These are phyloP conservation scores for Polietes domitor DNA, from an alignment of 2,888 invertebrate genomes.

Conservation along the genomic window DNA sequence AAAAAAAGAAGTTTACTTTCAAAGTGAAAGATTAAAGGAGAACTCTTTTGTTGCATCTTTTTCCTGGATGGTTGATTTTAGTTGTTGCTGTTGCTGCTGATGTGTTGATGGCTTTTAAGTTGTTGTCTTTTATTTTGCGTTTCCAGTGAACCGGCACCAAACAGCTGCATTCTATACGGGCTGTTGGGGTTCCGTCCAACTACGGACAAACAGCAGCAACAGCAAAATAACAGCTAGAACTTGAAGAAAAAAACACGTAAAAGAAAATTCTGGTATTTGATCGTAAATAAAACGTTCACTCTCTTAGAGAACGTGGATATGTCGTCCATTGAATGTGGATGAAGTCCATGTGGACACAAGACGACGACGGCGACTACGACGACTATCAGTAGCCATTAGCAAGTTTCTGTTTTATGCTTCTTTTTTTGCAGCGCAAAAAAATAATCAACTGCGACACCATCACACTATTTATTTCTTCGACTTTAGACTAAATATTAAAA, in stretches of 20 bases:
- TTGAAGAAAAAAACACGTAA: not conserved
- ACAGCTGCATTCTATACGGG: constrained; percentile 48
- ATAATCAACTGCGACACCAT: constrained; percentile 67
- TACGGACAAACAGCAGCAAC: constrained; percentile 26
- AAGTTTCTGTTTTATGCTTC: constrained; percentile 54
- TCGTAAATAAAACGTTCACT: constrained; percentile 64
- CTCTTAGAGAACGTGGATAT: constrained; percentile 44
- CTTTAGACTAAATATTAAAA: constrained; percentile 59
- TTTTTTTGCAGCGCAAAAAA: constrained; percentile 51
- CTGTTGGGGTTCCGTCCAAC: not conserved
- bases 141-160: constrained; percentile 35
- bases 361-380: constrained; percentile 24
- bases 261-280: constrained; percentile 63
- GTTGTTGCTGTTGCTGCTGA: constrained; percentile 1
- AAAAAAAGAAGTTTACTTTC: constrained; percentile 55
- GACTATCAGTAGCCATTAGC: constrained; percentile 67
- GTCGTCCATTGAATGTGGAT: not conserved
- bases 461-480: constrained; percentile 62
- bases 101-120: constrained; percentile 52
- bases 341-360: constrained; percentile 35
- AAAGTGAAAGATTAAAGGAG: constrained; percentile 63
- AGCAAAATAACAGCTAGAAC: too few species aligned
- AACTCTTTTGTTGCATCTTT: constrained; percentile 46
- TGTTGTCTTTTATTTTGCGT: too few species aligned
- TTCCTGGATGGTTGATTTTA: constrained; percentile 32